Base-by-base conservation (phyloP, 2,888 invertebrate species). In the Philaethria dido region DNA sequence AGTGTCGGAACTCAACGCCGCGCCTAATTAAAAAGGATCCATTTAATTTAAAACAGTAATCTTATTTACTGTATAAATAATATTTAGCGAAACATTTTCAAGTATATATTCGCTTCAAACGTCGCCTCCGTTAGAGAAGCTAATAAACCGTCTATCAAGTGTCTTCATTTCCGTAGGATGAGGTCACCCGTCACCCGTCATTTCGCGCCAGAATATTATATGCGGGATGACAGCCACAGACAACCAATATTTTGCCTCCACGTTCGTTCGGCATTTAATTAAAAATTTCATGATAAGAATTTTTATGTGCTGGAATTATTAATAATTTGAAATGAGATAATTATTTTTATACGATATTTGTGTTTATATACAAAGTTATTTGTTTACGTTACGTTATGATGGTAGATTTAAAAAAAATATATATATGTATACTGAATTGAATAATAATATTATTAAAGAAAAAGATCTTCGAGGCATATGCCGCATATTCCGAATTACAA, bases 151-250 rank as follows among this genome's bases (percentile, higher is more conserved):
- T 62, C 68, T 63, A 60, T 65, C 65, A 65, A 66, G 64, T 54
- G 59, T 62, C 44, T 60, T 68, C 62, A 75, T 78, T 78, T 78
- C 75, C 78, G 76, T 65, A 65, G 72, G 68, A 75, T 78, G 77
- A 77, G 71, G 75, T 77, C 80, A 80, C 72, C 59, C 55, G 59
- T 68, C 62, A 69, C 39, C 60, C 57, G 60, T 69, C 62, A 69
- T 52, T 62, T 63, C 54, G 60, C 57, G 54, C 64, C 52, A 68
- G 68, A 76, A 77, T 76, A 74, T 73, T 75, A 77, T 75, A 77
- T 72, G 74, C 76, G 67, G 47, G 65, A 66, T 65, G 70, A 60
- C 66, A 64, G 57, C 69, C 72, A 73, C 74, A 68, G 69, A 67
- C 55, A 59, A 59, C 22, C 14, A 60, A 62, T 67, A 39, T 62